A percentile compares a stretch with the other conserved stretches of the same genome.
These are phyloP conservation scores for Thalassarche chlororhynchos DNA, from an alignment of 2,113 vertebrate species.

Conservation along the genomic window DNA sequence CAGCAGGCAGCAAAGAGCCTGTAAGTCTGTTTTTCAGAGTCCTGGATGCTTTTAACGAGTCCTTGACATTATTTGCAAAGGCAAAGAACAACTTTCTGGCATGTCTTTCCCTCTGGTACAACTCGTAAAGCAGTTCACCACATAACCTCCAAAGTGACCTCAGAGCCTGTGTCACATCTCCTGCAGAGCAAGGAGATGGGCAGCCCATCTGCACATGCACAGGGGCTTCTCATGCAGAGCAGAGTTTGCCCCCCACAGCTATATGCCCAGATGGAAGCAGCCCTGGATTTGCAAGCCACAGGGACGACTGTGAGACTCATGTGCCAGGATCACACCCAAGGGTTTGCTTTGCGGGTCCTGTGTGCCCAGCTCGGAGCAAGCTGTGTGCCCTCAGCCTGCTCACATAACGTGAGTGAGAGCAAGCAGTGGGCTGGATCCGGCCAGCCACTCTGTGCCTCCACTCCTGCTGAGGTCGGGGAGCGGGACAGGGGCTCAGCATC, in stretches of 20 bases:
- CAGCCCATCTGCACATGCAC: neutral
- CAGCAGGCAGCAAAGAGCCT: neutral
- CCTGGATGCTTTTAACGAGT: neutral
- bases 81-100: neutral
- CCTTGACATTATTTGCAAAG: neutral
- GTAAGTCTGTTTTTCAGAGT: neutral
- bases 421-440: rapidly evolving
- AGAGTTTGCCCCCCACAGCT: neutral
- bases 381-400: neutral
- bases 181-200: neutral
- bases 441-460: neutral
- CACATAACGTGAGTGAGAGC: rapidly evolving
- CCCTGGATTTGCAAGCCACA: neutral
- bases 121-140: neutral
- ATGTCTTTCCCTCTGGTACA: neutral
- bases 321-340: neutral
- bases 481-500: neutral
- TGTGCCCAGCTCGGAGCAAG: rapidly evolving
- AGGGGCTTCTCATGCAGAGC: neutral
- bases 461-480: neutral
- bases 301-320: neutral
- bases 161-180: neutral
- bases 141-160: neutral
- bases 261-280: neutral
- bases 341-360: neutral